Percentiles rank a stretch among this genome's conserved stretches.
Evolutionary conservation across 2,113 vertebrate genomes (phyloP).

Genomic region (Dinomys branickii): DNA sequence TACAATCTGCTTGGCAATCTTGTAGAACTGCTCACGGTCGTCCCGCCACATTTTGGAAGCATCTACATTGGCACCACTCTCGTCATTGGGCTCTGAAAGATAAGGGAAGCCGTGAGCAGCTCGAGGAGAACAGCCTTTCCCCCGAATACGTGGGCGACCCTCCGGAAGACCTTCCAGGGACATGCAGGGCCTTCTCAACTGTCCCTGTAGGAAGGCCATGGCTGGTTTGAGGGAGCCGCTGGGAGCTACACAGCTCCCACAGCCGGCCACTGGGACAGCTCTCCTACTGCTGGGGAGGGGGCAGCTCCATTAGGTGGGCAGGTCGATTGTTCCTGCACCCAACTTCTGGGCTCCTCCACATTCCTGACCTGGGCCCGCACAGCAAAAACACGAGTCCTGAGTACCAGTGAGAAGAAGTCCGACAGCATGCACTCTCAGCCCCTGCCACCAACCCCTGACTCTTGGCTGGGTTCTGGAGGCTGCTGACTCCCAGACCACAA

Average conservation of each 20-base stretch:
- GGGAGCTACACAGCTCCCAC: not conserved
- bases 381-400: not conserved
- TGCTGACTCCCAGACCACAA: not conserved
- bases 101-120: not conserved
- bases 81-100: constrained; percentile 95
- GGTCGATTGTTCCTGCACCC: not conserved
- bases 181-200: not conserved
- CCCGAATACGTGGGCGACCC: fast-evolving
- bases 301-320: not conserved
- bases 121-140: not conserved
- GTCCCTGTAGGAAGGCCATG: not conserved
- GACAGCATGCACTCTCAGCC: too few species aligned
- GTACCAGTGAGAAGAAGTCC: not conserved
- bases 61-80: constrained; percentile 97
- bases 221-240: not conserved
- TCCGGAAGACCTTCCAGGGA: not conserved
- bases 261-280: not conserved
- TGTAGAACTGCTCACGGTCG: constrained; percentile 95
- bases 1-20: constrained; percentile 94
- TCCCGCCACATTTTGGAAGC: constrained; percentile 99
- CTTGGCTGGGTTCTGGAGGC: not conserved
- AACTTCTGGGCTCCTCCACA: not conserved
- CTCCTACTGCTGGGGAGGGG: not conserved
- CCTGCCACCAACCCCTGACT: not conserved
- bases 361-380: not conserved